Percentiles rank a stretch among this genome's conserved stretches.
phyloP scores from a whole-genome alignment of 2,888 invertebrate genomes.

The Pammene fasciana region DNA sequence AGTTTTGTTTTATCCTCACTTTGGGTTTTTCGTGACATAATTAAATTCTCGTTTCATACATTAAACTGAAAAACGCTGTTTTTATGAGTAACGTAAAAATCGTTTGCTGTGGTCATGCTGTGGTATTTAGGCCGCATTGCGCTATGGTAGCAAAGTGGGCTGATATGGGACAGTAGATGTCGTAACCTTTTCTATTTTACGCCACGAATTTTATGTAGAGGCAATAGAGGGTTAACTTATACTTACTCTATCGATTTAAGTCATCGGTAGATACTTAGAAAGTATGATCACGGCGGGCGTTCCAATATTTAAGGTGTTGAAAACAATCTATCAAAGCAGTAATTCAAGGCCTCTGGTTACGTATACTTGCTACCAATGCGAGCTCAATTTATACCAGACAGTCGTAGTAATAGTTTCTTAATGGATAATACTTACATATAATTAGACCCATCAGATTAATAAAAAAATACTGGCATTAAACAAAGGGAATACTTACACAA shows the following conservation, averaged over 20 bases:
- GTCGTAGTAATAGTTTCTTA: neutral
- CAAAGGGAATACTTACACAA: no score
- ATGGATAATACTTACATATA: neutral
- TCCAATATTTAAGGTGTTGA: neutral
- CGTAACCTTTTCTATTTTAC: constrained; percentile 1
- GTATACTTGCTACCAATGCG: neutral
- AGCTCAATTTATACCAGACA: neutral
- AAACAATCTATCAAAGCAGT: no score
- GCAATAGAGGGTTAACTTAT: neutral
- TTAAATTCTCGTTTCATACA: no score
- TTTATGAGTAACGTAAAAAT: constrained; percentile 5
- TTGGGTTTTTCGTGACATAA: neutral
- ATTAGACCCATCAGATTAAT: no score
- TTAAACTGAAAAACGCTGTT: neutral
- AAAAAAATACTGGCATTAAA: no score
- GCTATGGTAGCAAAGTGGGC: neutral
- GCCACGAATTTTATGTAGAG: neutral
- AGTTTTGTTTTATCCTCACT: neutral
- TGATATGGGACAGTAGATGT: constrained; percentile 12
- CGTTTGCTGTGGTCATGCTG: no score
- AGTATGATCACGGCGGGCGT: neutral
- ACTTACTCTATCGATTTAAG: neutral
- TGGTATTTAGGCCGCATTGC: constrained; percentile 11
- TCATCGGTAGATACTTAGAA: neutral
- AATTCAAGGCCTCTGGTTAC: neutral